Evolutionary conservation across 2,797 vertebrate species (phyloP), one percentile per base, ranked within the genome.

Genomic region (Myripristis jacobus): DNA sequence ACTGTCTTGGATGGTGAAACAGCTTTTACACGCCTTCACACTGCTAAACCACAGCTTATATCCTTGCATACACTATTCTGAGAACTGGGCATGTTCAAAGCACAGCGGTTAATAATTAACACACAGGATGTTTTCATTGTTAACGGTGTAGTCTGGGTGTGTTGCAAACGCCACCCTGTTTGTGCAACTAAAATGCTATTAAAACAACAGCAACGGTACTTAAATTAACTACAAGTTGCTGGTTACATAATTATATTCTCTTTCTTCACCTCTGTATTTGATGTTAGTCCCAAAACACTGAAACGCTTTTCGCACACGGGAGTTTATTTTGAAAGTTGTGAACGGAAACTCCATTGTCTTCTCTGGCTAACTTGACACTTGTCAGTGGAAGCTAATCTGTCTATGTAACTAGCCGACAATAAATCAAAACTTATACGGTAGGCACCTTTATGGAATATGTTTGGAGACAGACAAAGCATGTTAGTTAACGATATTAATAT

Each of bases 341-440:
- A 43, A 13, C 41, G 41, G 41, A 43, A 16, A 16, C 16, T 4
- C 3, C 6, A 16, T 43, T 43, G 41, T 43, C 16, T 43, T 16
- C 15, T 43, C 13, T 15, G 3, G 13, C 3, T 47, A 2, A 2
- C n/a, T 21, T 47, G 44, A n/a, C 44, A 6, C 10, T 21, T 2
- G 19, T 47, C n/a, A 79, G 29, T 31, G 18, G 6, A 36, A 64
- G 60, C 67, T 70, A 34, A 11, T 0, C 31, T 5, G 29, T 27
- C 16, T 1, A 12, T 53, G 21, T 80, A 75, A 66, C 79, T 21
- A 27, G 1, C 27, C 10, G 3, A 3, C 11, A 6, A 7, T 64
- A 76, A 81, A 75, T 15, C 16, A 18, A 22, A 54, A 24, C 3
- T 1, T n/a, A 3, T 2, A 12, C 47, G 73, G 87, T 85, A 18